These are phyloP conservation scores for Albula goreensis DNA, from an alignment of 2,113 vertebrate species.

Conservation along the genomic window DNA sequence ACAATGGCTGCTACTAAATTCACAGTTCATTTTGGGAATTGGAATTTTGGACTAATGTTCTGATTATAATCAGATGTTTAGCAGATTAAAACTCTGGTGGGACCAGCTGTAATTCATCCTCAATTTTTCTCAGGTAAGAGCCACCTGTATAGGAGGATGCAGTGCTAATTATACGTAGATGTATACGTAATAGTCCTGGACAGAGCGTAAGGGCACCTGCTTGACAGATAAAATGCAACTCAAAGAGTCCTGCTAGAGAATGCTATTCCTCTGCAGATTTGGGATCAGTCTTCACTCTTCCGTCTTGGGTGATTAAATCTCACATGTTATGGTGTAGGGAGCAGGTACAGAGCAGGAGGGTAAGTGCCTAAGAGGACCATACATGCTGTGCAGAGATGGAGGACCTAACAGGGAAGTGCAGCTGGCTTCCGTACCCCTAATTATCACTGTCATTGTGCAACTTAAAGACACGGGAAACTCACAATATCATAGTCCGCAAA, in stretches of 20 bases:
- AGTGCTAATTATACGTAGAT: not conserved
- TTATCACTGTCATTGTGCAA: not conserved
- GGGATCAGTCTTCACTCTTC: not conserved
- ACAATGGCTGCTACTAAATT: conserved; percentile 37
- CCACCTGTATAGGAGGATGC: not conserved
- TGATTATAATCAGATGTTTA: not conserved
- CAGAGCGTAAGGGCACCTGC: not conserved
- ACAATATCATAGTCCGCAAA: not conserved
- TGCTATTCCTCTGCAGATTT: not conserved
- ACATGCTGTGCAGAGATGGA: not conserved
- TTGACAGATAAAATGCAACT: not conserved
- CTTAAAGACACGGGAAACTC: not conserved
- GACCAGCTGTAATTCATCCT: not conserved
- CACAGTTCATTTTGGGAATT: not conserved
- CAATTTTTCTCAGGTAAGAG: not conserved
- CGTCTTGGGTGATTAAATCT: not conserved
- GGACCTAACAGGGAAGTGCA: not conserved
- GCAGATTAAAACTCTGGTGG: not conserved
- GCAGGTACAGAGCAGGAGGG: not conserved
- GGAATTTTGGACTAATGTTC: too few relatives aligned
- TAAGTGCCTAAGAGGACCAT: not conserved
- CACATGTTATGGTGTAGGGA: not conserved
- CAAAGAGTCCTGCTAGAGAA: not conserved
- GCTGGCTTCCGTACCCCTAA: not conserved
- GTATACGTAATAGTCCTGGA: not conserved